Evolutionary conservation across 2,797 vertebrate genomes (phyloP), one percentile per base, ranked within the genome.

Genomic region (Pantherophis alleghaniensis): DNA sequence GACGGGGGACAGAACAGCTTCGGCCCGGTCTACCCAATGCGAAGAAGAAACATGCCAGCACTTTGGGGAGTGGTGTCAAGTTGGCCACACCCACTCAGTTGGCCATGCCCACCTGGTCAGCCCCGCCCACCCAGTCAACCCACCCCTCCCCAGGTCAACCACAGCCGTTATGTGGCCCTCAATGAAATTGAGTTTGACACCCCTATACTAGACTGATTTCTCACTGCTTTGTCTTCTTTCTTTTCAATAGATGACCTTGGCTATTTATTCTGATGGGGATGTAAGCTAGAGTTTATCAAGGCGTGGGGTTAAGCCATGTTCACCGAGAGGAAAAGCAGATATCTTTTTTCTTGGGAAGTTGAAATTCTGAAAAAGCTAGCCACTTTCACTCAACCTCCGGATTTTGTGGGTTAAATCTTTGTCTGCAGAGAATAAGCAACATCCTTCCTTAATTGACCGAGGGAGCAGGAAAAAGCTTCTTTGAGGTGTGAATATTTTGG

Each of bases 401-500:
- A 24, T 91, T 91, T 59, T 47, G 14, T 59, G 37, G 20, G 42
- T 18, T 59, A n/a, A 60, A 59, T 18, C 10, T 42, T 56, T 61
- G 47, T 10, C 24, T 22, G 53, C 18, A 16, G 13, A 88, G 9
- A 28, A 32, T 42, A 61, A 91, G 14, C 22, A 24, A 59, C 37
- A 59, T 51, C 24, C 28, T 91, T 93, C 42, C 32, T 57, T 90
- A 53, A 47, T n/a, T 79, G 63, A 37, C 13, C 20, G 55, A 55
- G 11, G 1, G n/a, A 89, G 89, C 93, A 83, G 32, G 66, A 69
- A 4, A 59, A 22, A 61, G 53, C 93, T 69, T 0, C 90, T 60
- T 13, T 93, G 5, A 1, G 0, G 0, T 16, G 26, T 11, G 59
- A 20, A 55, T 0, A 0, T 95, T 94, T 69, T 95, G 87, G 47